These are phyloP conservation scores for Heterotis niloticus DNA, from an alignment of 2,113 vertebrate genomes.

Conservation along the genomic window DNA sequence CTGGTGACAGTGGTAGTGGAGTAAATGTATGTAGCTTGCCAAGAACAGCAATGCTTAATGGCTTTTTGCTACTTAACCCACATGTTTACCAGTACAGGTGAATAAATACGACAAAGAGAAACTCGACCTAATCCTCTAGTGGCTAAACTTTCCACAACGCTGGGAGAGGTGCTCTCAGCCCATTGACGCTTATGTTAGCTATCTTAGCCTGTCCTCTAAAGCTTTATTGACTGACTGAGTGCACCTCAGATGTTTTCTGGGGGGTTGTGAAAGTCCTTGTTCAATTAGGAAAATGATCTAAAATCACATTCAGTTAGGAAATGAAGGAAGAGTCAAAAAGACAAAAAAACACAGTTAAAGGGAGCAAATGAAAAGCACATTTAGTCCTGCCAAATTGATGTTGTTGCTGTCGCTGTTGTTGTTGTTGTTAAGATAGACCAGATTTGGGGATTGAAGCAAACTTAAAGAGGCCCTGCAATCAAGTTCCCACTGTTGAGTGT, in stretches of 20 bases:
- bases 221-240: neutral
- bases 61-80: neutral
- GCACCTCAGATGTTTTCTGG: neutral
- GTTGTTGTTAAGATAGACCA: neutral
- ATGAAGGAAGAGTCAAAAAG: neutral
- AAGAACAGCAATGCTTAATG: constrained; percentile 5
- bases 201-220: neutral
- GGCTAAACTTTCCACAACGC: no score
- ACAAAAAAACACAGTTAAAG: neutral
- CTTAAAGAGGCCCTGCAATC: neutral
- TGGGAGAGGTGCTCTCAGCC: no score
- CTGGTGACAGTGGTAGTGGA: neutral
- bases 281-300: no score
- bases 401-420: no score
- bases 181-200: no score
- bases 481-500: constrained; percentile 15
- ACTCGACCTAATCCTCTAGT: no score
- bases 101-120: no score
- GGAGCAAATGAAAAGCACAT: neutral
- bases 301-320: neutral
- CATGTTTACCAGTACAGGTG: no score
- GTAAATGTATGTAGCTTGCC: constrained; percentile 3
- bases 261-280: no score
- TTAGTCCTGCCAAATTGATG: neutral
- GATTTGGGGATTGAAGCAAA: neutral